Evolutionary conservation across 2,888 invertebrate species (phyloP).

Genomic region (Calliphora vomitoria): DNA sequence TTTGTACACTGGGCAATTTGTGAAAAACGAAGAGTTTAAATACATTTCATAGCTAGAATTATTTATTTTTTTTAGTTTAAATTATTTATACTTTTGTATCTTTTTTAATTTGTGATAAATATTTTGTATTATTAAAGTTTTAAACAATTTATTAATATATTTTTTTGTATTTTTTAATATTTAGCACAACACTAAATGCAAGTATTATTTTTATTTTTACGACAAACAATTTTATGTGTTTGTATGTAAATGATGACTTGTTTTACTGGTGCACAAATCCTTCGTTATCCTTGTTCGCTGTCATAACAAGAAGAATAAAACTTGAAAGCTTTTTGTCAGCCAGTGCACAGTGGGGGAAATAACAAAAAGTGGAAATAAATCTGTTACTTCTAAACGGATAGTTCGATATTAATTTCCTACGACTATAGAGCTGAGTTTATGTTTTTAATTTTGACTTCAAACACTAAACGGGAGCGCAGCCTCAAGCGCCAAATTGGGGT

Average conservation of each 20-base stretch:
- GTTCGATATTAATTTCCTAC: too few relatives aligned
- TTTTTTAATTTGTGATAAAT: neutral
- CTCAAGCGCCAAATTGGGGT: too few relatives aligned
- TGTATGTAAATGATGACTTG: conserved; percentile 56
- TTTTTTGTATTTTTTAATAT: conserved; percentile 34
- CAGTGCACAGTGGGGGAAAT: too few relatives aligned
- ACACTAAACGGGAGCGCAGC: too few relatives aligned
- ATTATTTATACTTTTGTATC: too few relatives aligned
- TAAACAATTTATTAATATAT: neutral
- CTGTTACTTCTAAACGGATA: too few relatives aligned
- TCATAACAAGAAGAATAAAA: conserved; percentile 15
- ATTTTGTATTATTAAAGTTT: conserved; percentile 16
- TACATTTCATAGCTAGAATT: neutral
- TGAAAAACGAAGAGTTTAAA: conserved; percentile 17
- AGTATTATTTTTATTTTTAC: conserved; percentile 45
- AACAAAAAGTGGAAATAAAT: too few relatives aligned
- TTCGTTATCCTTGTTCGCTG: conserved; percentile 61
- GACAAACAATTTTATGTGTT: conserved; percentile 43
- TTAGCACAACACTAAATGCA: conserved; percentile 61
- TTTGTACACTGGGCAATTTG: conserved; percentile 19
- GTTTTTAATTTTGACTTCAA: too few relatives aligned
- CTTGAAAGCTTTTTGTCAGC: conserved; percentile 31
- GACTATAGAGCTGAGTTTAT: too few relatives aligned
- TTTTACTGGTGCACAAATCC: conserved; percentile 46
- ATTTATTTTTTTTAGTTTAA: neutral